Evolutionary conservation across 1,140 invertebrate species (phyloP).

Genomic region (Camponotus vicinus): DNA sequence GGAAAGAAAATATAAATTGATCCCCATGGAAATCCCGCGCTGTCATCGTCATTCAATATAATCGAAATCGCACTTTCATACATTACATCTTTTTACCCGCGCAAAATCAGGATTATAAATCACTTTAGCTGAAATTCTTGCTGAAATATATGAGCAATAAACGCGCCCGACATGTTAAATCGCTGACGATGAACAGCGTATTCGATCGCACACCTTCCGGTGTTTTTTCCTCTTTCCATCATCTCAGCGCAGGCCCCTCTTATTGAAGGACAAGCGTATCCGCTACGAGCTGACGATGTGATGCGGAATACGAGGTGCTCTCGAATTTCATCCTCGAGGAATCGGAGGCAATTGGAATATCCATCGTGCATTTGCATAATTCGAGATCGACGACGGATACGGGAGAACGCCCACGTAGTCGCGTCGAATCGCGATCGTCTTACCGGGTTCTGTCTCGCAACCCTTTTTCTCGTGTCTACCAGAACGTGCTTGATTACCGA

Average conservation of each 20-base stretch:
- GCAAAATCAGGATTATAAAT: constrained; percentile 13
- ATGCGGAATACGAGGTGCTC: constrained; percentile 18
- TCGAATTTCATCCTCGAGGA: constrained; percentile 55
- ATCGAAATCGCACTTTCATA: background rate
- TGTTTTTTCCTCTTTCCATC: background rate
- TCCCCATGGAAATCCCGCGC: background rate
- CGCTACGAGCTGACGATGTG: background rate
- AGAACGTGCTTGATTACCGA: constrained; percentile 80
- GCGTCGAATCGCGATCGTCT: constrained; percentile 64
- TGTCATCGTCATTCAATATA: background rate
- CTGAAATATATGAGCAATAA: background rate
- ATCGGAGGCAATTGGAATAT: constrained; percentile 65
- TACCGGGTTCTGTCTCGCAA: background rate
- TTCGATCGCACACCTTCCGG: background rate
- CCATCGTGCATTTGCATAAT: constrained; percentile 70
- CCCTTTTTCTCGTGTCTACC: constrained; percentile 65
- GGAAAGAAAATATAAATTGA: background rate
- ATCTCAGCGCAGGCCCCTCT: background rate
- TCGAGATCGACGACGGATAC: constrained; percentile 67
- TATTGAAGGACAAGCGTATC: background rate
- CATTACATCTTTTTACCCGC: background rate
- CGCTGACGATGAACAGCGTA: background rate
- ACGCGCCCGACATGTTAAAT: constrained; percentile 14
- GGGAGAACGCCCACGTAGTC: constrained; percentile 76
- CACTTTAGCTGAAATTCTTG: background rate